Evolutionary conservation across 2,113 vertebrate species (phyloP).

Genomic region (Phrynocephalus versicolor): DNA sequence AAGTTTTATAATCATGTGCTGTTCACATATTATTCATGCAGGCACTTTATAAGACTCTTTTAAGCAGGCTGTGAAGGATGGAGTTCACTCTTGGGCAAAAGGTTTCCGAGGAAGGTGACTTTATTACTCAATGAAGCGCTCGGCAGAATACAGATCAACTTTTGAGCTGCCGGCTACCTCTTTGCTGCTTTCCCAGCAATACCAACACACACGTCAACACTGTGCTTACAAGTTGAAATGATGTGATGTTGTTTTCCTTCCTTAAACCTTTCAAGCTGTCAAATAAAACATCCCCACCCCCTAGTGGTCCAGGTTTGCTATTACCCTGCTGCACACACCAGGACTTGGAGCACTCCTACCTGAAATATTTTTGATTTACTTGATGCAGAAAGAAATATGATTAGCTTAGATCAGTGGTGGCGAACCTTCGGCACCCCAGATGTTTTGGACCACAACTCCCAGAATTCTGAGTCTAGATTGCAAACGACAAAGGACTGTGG

Average conservation of each 20-base stretch:
- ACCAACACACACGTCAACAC: constrained; percentile 32
- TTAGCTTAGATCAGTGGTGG: rapidly evolving
- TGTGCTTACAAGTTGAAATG: constrained; percentile 49
- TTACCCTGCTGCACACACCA: neutral
- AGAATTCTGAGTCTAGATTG: too few relatives aligned
- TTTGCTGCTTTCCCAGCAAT: constrained; percentile 5
- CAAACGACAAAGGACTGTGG: too few relatives aligned
- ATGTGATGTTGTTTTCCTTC: neutral
- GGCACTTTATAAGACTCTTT: constrained; percentile 51
- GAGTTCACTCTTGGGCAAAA: constrained; percentile 65
- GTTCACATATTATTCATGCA: constrained; percentile 53
- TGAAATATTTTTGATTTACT: neutral
- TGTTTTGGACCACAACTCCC: too few relatives aligned
- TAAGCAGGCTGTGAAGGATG: constrained; percentile 46
- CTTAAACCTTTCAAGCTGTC: constrained; percentile 28
- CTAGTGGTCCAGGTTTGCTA: constrained; percentile 62
- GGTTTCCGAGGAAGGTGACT: constrained; percentile 65
- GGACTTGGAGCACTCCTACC: too few relatives aligned
- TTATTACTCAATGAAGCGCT: constrained; percentile 49
- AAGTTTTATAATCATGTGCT: constrained; percentile 42
- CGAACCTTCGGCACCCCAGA: too few relatives aligned
- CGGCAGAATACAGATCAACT: constrained; percentile 66
- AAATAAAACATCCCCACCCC: constrained; percentile 37
- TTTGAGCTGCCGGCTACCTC: constrained; percentile 31
- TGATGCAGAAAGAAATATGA: constrained; percentile 12